Base-by-base conservation (phyloP, 2,113 vertebrate species). In the Mormoops blainvillei region DNA sequence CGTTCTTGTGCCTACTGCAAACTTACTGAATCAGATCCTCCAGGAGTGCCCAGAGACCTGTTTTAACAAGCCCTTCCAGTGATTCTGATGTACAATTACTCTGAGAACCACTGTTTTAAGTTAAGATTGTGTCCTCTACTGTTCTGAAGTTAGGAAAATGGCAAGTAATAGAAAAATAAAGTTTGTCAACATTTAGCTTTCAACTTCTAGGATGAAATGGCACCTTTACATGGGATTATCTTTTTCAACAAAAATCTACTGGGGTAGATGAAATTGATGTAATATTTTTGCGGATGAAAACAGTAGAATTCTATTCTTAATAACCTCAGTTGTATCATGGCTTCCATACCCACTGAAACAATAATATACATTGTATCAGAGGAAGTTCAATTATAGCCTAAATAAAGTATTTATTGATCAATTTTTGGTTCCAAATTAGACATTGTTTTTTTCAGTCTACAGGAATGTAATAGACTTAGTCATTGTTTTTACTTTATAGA, bases 91-190 rank as follows among this genome's bases (percentile, higher is more conserved):
- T 19, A 36, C 24, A 65, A 31, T 38, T 56, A 38, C 18, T 87
- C 58, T 84, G 43, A 93, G 26, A 91, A 85, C 12, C 4, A 74
- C 8, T 81, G n/a, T 52, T 94, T 71, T 88, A 41, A 13, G 33
- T 11, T 61, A 70, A 94, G 33, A 58, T 52, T 85, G n/a, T 87
- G 36, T 58, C 63, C 31, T 97, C 83, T 93, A 71, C 56, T 94
- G 94, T 31, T 73, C 19, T 71, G 0, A 84, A 67, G 0, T 52
- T 88, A 26, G 52, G 78, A 31, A 74, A 58, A 33, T 36, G 28
- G 13, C 15, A 77, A 70, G 33, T 43, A 22, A 70, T 4, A 45
- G 41, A 76, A 90, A 87, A 87, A 38, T 77, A 5, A 89, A 74
- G 3, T 65, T 82, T 84, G 19, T 71, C 10, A 74, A 73, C 74